Evolutionary conservation across 1,140 invertebrate species (phyloP).

Genomic region (Drosophila bocqueti): DNA sequence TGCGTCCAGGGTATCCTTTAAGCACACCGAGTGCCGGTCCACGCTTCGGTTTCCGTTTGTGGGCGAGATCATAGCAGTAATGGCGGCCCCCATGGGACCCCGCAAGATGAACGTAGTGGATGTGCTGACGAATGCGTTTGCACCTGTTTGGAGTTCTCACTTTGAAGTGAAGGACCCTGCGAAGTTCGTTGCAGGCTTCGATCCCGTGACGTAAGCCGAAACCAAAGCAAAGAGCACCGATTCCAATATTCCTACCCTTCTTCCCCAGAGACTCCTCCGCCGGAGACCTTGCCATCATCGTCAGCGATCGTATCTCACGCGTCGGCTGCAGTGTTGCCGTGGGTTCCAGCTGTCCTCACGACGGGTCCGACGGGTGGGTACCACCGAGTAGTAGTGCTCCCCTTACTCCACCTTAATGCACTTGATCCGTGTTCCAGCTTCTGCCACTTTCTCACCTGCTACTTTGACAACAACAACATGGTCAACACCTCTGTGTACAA

Average conservation of each 20-base stretch:
- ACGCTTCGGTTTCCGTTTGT: conserved; percentile 42
- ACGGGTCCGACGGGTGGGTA: neutral
- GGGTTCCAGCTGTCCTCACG: conserved; percentile 17
- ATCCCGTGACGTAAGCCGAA: conserved; percentile 20
- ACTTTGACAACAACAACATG: conserved; percentile 51
- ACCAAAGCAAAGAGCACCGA: neutral
- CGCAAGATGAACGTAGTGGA: neutral
- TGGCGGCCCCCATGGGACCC: fast-evolving
- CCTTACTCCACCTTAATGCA: neutral
- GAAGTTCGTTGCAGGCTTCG: neutral
- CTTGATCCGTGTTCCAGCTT: neutral
- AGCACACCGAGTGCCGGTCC: conserved; percentile 45
- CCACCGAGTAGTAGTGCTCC: too few relatives aligned
- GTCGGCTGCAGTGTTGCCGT: conserved; percentile 49
- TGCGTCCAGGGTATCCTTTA: conserved; percentile 48
- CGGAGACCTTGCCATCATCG: conserved; percentile 37
- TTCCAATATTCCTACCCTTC: too few relatives aligned
- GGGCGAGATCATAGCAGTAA: conserved; percentile 30
- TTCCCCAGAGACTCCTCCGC: conserved; percentile 1
- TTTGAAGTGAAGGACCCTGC: conserved; percentile 18
- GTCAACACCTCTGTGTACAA: conserved; percentile 28
- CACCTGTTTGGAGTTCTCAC: conserved; percentile 35
- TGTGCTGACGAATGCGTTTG: conserved; percentile 7
- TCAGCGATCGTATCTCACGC: conserved; percentile 59
- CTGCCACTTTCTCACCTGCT: conserved; percentile 54